These are phyloP conservation scores for Tachycineta bicolor DNA, from an alignment of 2,113 vertebrate genomes.

Conservation along the genomic window DNA sequence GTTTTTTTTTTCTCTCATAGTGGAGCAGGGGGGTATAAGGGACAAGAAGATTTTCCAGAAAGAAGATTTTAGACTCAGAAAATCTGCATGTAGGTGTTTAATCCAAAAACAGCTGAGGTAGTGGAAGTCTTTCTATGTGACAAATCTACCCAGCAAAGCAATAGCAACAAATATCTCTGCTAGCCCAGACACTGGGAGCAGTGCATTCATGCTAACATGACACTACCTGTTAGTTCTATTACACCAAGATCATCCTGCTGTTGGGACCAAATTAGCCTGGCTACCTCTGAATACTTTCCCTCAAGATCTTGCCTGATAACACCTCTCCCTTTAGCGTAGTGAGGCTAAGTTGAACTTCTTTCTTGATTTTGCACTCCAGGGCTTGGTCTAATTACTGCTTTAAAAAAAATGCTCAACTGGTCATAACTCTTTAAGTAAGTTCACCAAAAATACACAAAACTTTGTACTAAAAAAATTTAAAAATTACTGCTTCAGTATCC, in stretches of 20 bases:
- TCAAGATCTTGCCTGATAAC: background rate
- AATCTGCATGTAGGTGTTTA: background rate
- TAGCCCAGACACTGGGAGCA: background rate
- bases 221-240: background rate
- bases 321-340: background rate
- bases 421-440: background rate
- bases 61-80: background rate
- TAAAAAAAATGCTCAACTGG: rapidly evolving
- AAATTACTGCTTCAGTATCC: background rate
- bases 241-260: background rate
- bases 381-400: background rate
- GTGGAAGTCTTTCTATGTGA: background rate
- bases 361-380: background rate
- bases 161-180: background rate
- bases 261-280: background rate
- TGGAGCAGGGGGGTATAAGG: rapidly evolving
- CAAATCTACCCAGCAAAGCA: background rate
- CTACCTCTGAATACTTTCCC: background rate
- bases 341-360: background rate
- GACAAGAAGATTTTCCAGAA: background rate
- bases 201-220: rapidly evolving
- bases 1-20: background rate
- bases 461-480: background rate
- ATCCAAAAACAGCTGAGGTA: background rate
- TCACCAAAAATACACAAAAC: background rate